These are phyloP conservation scores for Ophion ventricosus DNA, from an alignment of 2,888 invertebrate species.

Conservation along the genomic window DNA sequence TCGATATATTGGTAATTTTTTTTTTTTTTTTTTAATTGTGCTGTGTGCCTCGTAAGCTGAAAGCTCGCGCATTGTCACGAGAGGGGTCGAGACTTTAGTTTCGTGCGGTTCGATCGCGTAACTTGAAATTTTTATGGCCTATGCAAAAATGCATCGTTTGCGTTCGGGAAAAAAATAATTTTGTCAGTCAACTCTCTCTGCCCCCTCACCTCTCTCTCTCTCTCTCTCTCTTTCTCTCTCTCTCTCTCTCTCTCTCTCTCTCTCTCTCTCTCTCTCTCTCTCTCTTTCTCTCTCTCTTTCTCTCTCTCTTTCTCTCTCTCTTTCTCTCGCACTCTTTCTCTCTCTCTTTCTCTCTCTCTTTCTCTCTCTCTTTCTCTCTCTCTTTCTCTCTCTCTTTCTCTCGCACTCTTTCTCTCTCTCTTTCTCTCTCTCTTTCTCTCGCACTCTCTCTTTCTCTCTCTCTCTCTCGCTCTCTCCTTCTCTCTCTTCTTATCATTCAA, in stretches of 20 bases:
- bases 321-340: not conserved
- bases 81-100: constrained; percentile 67
- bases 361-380: not conserved
- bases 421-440: not conserved
- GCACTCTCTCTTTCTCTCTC: too few relatives aligned
- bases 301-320: not conserved
- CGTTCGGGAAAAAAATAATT: not conserved
- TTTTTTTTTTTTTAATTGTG: constrained; percentile 57
- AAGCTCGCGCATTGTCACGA: constrained; percentile 67
- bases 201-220: not conserved
- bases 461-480: not conserved
- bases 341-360: not conserved
- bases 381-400: too few relatives aligned
- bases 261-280: not conserved
- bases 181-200: not conserved
- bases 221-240: not conserved
- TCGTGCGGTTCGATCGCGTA: constrained; percentile 67
- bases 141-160: not conserved
- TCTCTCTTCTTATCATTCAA: constrained; percentile 23
- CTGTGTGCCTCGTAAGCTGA: constrained; percentile 67
- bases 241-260: not conserved
- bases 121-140: constrained; percentile 16
- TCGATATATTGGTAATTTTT: constrained; percentile 43
- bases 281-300: not conserved
- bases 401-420: not conserved